phyloP scores from a whole-genome alignment of 2,113 vertebrate genomes.

The Hippolais icterina region DNA sequence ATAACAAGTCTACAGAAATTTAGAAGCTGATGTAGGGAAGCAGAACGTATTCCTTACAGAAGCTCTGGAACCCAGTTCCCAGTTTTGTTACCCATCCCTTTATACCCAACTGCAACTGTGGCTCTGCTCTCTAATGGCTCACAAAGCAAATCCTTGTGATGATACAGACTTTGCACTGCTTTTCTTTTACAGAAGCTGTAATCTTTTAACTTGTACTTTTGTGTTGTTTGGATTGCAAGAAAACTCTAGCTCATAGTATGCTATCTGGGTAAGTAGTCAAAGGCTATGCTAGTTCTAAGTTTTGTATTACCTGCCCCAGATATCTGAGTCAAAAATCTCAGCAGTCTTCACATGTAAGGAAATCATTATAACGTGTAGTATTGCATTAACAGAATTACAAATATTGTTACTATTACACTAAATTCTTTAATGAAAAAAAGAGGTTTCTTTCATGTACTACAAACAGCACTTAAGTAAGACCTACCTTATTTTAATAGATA shows the following conservation, averaged over 20 bases:
- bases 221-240: neutral
- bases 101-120: neutral
- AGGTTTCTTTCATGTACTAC: neutral
- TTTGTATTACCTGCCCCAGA: neutral
- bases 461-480: neutral
- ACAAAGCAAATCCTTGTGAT: neutral
- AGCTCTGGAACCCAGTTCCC: neutral
- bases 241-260: neutral
- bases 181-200: neutral
- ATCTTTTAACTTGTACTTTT: neutral
- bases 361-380: neutral
- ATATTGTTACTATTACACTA: neutral
- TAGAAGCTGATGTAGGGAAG: neutral
- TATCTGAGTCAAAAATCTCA: neutral
- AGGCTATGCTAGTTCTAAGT: neutral
- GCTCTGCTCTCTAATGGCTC: neutral
- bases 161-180: neutral
- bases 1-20: neutral
- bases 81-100: neutral
- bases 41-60: neutral
- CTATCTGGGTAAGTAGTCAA: neutral
- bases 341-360: neutral
- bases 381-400: neutral
- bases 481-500: conserved; percentile 96
- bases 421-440: neutral